A percentile compares a stretch with the other conserved stretches of the same genome.
phyloP scores from a whole-genome alignment of 2,113 vertebrate species.

The Australoheros scitulus region DNA sequence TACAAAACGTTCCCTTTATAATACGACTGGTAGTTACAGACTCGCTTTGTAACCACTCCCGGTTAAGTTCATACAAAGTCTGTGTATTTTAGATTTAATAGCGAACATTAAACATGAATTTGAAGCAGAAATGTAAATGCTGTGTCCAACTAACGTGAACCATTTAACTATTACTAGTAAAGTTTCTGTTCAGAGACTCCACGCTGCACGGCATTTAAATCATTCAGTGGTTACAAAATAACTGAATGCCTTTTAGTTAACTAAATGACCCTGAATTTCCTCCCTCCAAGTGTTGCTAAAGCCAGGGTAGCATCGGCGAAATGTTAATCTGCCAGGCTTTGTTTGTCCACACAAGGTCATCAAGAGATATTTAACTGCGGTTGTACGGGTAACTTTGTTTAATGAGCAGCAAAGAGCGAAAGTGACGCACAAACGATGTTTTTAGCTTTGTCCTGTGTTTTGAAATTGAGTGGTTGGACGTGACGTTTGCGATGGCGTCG shows the following conservation, averaged over 20 bases:
- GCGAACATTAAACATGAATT: background rate
- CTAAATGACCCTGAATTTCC: background rate
- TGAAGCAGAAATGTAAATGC: background rate
- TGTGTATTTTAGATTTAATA: background rate
- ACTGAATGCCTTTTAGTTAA: no score
- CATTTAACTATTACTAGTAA: background rate
- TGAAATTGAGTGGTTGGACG: background rate
- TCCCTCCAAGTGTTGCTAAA: background rate
- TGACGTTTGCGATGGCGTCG: slow-evolving; percentile 19
- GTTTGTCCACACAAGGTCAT: slow-evolving; percentile 56
- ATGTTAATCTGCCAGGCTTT: slow-evolving; percentile 32
- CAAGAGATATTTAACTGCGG: background rate
- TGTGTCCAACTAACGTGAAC: background rate
- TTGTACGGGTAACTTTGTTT: background rate
- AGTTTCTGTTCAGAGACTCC: background rate
- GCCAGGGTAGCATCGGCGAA: slow-evolving; percentile 30
- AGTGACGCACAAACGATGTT: rapidly evolving
- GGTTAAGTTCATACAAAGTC: background rate
- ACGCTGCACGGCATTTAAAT: background rate
- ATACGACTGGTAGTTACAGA: no score
- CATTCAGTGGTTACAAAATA: background rate
- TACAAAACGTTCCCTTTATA: background rate
- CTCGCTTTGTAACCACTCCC: background rate
- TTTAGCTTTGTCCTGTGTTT: background rate
- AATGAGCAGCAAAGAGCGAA: rapidly evolving